Percentiles rank a stretch among this genome's conserved stretches.
Evolutionary conservation across 2,888 invertebrate species (phyloP).

Genomic region (Liposcelis brunnea): DNA sequence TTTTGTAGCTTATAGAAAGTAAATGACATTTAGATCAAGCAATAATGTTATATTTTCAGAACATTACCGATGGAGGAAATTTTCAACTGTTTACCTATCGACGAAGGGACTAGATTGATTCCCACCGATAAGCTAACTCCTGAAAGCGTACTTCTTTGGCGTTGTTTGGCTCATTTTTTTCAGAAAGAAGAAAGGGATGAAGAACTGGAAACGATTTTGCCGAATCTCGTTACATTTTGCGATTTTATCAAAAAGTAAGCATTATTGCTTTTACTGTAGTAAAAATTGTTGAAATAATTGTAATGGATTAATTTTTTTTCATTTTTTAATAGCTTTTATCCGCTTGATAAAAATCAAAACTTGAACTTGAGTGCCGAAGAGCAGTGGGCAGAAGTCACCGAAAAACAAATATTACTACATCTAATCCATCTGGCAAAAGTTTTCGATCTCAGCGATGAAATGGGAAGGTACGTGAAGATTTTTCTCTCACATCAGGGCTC

Average conservation of each 20-base stretch:
- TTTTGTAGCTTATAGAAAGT: too few relatives aligned
- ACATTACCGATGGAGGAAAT: background rate
- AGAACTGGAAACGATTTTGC: background rate
- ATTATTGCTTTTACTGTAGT: background rate
- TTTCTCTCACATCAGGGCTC: too few relatives aligned
- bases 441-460: slow-evolving; percentile 1
- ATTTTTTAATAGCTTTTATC: background rate
- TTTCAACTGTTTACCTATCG: background rate
- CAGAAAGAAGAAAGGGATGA: background rate
- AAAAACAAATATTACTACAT: slow-evolving; percentile 1
- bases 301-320: background rate
- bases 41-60: background rate
- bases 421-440: background rate
- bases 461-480: background rate
- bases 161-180: slow-evolving; percentile 1
- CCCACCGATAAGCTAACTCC: background rate
- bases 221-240: background rate
- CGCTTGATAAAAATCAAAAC: background rate
- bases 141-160: slow-evolving; percentile 2
- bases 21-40: background rate
- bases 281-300: background rate
- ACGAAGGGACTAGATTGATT: background rate
- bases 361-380: background rate
- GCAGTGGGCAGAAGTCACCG: slow-evolving; percentile 1
- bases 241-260: background rate